Evolutionary conservation across 2,888 invertebrate genomes (phyloP), one percentile per base, ranked within the genome.

Genomic region (Drosophila rubida): DNA sequence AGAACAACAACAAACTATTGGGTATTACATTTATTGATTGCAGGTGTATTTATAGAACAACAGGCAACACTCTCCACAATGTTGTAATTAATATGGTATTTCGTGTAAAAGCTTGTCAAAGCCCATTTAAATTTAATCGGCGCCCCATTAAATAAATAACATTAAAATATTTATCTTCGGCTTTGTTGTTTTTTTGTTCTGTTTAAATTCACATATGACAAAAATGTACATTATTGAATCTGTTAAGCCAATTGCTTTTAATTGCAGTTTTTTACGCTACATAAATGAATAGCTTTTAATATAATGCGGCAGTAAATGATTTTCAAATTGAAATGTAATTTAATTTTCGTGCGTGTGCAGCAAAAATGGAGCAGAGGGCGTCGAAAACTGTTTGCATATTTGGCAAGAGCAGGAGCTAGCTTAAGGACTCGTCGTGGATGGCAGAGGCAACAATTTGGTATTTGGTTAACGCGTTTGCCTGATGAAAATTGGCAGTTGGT

Each of bases 401-500:
- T 25, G 25, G 25, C 25, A 25, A 6, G 1, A 25, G 14, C 11
- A 19, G 16, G 14, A 44, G 14, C 8, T 11, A 4, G 14, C n/a
- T 23, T 25, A 37, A 22, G 42, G 45, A 27, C 41, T 53, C 37
- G 22, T 4, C 9, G 23, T 46, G 5, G 23, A 35, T 46, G 50
- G 16, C 35, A 42, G 13, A 37, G 49, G n/a, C 49, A 54, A 23
- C 32, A 39, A 27, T 45, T 50, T 61, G 1, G 27, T 27, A 45
- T 45, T 44, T 55, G 45, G 51, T 71, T 71, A 76, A 49, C 54
- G 30, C 32, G 14, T 14, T 41, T 22, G 45, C 39, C 35, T 32
- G 25, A 65, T 66, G 51, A 32, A 61, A 73, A 76, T 66, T 65
- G 51, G 23, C 41, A 48, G 60, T 66, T 72, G 55, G 53, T 58